Evolutionary conservation across 2,888 invertebrate species (phyloP).

Genomic region (Sinelater perroti): DNA sequence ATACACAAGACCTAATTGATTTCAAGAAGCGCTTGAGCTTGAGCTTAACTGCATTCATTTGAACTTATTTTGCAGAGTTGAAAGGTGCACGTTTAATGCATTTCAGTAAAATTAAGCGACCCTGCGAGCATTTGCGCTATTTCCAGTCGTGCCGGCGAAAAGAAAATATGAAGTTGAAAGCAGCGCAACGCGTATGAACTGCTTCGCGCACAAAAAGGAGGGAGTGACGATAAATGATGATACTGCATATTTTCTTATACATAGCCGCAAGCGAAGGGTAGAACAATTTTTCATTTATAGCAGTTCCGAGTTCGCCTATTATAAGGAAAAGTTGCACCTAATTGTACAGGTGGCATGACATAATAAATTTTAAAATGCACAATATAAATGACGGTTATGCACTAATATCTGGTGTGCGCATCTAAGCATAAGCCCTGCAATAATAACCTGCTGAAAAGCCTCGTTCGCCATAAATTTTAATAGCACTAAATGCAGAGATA

Average conservation of each 20-base stretch:
- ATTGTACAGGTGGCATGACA: too few relatives aligned
- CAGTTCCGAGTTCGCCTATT: conserved; percentile 1
- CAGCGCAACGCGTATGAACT: not conserved
- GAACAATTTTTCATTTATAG: conserved; percentile 11
- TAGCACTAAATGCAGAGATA: not conserved
- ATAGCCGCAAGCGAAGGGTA: not conserved
- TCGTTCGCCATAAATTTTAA: too few relatives aligned
- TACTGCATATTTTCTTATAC: not conserved
- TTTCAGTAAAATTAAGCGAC: conserved; percentile 7
- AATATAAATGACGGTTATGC: too few relatives aligned
- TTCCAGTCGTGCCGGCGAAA: not conserved
- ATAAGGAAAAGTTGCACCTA: conserved; percentile 13
- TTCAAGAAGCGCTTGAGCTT: too few relatives aligned
- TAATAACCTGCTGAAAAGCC: conserved; percentile 4
- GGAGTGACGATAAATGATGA: not conserved
- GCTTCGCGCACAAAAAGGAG: not conserved
- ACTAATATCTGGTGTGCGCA: not conserved
- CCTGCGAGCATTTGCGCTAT: not conserved
- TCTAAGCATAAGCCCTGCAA: not conserved
- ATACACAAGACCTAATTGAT: too few relatives aligned
- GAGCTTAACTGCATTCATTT: not conserved
- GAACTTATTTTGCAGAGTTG: not conserved
- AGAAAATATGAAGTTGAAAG: not conserved
- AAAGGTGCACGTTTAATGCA: not conserved
- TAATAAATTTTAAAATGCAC: too few relatives aligned